phyloP scores from a whole-genome alignment of 2,888 invertebrate species.

The Nematopogon swammerdamellus region DNA sequence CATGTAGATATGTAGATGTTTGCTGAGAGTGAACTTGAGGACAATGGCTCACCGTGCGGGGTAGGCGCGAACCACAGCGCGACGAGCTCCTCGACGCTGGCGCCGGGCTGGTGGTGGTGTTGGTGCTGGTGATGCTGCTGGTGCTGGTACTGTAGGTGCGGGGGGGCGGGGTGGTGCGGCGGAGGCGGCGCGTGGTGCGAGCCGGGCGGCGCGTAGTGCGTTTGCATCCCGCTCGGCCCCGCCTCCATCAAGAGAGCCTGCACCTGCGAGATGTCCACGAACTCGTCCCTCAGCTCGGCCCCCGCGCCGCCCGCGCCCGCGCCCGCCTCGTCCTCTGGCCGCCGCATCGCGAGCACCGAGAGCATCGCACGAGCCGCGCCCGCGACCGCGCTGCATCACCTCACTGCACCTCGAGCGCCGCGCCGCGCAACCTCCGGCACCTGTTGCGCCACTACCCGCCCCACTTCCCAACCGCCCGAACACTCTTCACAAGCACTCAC shows the following conservation, averaged over 20 bases:
- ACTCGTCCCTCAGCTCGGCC: constrained; percentile 57
- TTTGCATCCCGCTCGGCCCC: constrained; percentile 42
- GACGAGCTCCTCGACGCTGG: constrained; percentile 73
- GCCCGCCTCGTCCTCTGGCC: constrained; percentile 66
- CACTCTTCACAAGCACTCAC: constrained; percentile 6
- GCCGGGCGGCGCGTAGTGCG: constrained; percentile 38
- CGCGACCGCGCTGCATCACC: constrained; percentile 40
- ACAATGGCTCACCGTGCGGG: constrained; percentile 59
- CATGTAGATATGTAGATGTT: too few species aligned
- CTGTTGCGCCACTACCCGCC: constrained; percentile 16
- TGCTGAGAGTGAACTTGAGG: too few species aligned
- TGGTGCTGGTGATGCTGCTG: constrained; percentile 44
- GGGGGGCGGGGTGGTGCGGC: constrained; percentile 40
- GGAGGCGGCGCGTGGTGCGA: too few species aligned
- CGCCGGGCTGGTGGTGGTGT: constrained; percentile 45
- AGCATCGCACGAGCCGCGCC: constrained; percentile 43
- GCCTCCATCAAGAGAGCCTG: constrained; percentile 67
- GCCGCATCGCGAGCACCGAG: constrained; percentile 71
- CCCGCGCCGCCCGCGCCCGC: constrained; percentile 36
- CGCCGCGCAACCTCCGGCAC: constrained; percentile 32
- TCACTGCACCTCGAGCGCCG: constrained; percentile 37
- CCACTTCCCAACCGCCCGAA: constrained; percentile 9
- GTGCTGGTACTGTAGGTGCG: constrained; percentile 44
- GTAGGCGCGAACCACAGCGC: constrained; percentile 71
- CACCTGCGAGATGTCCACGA: constrained; percentile 81